A percentile compares a stretch with the other conserved stretches of the same genome.
Evolutionary conservation across 2,113 vertebrate genomes (phyloP).

Genomic region (Nerophis lumbriciformis): DNA sequence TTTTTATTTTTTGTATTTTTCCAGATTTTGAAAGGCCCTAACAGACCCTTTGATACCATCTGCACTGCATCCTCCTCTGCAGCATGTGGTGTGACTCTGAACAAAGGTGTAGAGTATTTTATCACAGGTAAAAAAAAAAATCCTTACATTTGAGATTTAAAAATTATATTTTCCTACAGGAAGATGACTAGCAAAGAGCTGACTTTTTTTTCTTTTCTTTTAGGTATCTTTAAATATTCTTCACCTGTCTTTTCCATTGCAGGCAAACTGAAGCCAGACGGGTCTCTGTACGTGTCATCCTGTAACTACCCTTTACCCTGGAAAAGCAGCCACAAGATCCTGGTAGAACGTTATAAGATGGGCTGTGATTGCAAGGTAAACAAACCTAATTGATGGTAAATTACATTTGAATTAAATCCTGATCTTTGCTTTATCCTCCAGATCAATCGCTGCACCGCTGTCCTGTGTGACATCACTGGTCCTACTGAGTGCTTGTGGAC

Average conservation of each 20-base stretch:
- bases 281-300: constrained; percentile 80
- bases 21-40: constrained; percentile 92
- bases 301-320: constrained; percentile 88
- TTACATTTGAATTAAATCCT: background rate
- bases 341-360: constrained; percentile 86
- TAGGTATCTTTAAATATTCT: no score
- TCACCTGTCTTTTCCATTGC: background rate
- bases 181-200: no score
- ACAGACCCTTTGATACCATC: constrained; percentile 78
- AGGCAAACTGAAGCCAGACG: constrained; percentile 83
- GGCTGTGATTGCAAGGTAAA: constrained; percentile 92
- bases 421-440: constrained; percentile 34
- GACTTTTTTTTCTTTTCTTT: no score
- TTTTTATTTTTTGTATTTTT: background rate
- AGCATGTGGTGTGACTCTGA: constrained; percentile 82
- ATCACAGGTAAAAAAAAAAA: constrained; percentile 76
- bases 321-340: constrained; percentile 86
- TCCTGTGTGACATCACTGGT: constrained; percentile 81
- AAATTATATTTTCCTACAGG: no score
- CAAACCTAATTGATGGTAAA: background rate
- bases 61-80: constrained; percentile 78
- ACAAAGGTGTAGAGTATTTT: constrained; percentile 83
- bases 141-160: no score
- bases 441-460: constrained; percentile 83
- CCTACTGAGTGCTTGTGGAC: constrained; percentile 91